Evolutionary conservation across 2,888 invertebrate genomes (phyloP), one percentile per base, ranked within the genome.

Genomic region (Euzophera pinguis): DNA sequence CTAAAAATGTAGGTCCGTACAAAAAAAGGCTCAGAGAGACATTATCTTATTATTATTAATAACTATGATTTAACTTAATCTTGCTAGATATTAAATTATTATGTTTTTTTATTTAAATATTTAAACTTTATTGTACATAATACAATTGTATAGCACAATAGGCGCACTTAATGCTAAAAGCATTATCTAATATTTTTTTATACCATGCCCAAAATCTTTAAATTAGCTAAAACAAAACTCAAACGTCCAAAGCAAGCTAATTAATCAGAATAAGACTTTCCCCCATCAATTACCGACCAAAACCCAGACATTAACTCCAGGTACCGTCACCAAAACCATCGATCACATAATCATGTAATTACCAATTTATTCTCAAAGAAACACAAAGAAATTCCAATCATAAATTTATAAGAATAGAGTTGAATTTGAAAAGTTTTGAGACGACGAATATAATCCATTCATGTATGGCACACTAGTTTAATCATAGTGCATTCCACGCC

Each of bases 401-500:
- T 66, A 63, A 22, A 10, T 4, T 13, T 9, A 54, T 53, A 58
- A 62, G 52, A 52, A 55, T 47, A 43, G 7, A 51, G 32, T 13
- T 10, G 17, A 27, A 1, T 6, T 12, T 13, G 9, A 13, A 17
- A 47, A 38, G 38, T 47, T 55, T 12, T 57, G 38, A 50, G 45
- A 39, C 42, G 41, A 53, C 29, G 37, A 59, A 61, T 58, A 64
- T 69, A 67, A 72, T 73, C 68, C 66, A 68, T 73, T 73, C 70
- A 65, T 72, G 67, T 69, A 69, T 63, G 64, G 69, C 68, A 69
- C 64, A 69, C 48, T n/a, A 69, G 71, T 74, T 68, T 85, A 84
- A 85, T 84, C 80, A 79, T 65, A 67, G 74, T 66, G 74, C 84
- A 84, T 86, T 84, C 84, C 84, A 65, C 73, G 71, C 75, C 67